These are phyloP conservation scores for Ectropis grisescens DNA, from an alignment of 1,140 invertebrate species.

Conservation along the genomic window DNA sequence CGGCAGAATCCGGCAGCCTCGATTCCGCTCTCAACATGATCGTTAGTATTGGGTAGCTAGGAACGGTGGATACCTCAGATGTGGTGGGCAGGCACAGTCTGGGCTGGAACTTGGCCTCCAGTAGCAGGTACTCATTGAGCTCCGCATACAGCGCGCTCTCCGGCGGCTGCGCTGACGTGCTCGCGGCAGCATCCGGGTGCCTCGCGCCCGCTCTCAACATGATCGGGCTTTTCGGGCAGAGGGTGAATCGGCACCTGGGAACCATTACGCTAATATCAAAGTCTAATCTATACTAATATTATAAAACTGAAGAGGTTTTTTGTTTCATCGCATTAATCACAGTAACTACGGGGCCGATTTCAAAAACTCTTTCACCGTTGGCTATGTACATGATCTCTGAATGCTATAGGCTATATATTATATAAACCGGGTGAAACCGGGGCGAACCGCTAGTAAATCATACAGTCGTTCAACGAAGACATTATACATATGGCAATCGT, in stretches of 20 bases:
- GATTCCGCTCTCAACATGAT: constrained; percentile 58
- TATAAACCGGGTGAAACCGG: too few species aligned
- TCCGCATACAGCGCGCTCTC: constrained; percentile 38
- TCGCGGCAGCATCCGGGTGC: constrained; percentile 48
- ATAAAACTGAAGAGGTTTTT: too few species aligned
- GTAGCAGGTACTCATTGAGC: constrained; percentile 76
- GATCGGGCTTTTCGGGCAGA: constrained; percentile 38
- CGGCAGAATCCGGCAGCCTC: constrained; percentile 52
- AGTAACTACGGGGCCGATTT: too few species aligned
- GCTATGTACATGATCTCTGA: too few species aligned
- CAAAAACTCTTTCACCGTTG: too few species aligned
- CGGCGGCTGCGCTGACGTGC: constrained; percentile 10
- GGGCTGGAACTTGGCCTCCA: constrained; percentile 80
- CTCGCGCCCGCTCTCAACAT: constrained; percentile 59
- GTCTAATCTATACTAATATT: too few species aligned
- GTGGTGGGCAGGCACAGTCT: constrained; percentile 73
- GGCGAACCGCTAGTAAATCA: too few species aligned
- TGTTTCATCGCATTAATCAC: too few species aligned
- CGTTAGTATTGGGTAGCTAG: constrained; percentile 32
- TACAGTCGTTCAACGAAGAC: too few species aligned
- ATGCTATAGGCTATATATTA: too few species aligned
- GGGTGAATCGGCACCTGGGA: constrained; percentile 65
- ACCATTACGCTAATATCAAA: too few species aligned
- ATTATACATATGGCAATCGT: too few species aligned
- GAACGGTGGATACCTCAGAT: constrained; percentile 64